A percentile compares a stretch with the other conserved stretches of the same genome.
Conservation (phyloP, 2,888 invertebrate genomes). For the Hirtodrosophila alboralis region DNA sequence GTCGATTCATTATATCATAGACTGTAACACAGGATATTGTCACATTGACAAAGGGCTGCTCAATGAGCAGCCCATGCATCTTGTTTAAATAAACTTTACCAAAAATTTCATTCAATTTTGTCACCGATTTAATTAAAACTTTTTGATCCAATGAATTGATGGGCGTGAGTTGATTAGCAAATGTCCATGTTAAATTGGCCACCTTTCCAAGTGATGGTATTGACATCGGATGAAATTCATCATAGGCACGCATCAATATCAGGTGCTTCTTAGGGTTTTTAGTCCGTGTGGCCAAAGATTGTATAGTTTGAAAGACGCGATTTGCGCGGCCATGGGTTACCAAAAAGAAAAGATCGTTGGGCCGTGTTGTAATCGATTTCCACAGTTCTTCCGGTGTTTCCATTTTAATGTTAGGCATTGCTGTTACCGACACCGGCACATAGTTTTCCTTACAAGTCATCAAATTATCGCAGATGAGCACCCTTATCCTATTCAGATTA, state of each 20-base stretch:
- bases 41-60: constrained; percentile 22
- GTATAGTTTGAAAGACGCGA: constrained; percentile 5
- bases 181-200: constrained; percentile 44
- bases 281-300: constrained; percentile 21
- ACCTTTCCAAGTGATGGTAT: constrained; percentile 20
- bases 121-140: constrained; percentile 9
- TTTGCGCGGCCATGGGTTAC: fast-evolving
- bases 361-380: constrained; percentile 4
- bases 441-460: constrained; percentile 3
- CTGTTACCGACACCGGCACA: constrained; percentile 31
- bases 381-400: background rate
- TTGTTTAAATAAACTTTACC: background rate
- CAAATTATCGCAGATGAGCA: constrained; percentile 37
- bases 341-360: background rate
- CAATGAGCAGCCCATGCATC: background rate
- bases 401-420: constrained; percentile 11
- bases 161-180: constrained; percentile 31
- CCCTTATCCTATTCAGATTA: background rate
- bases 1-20: constrained; percentile 11
- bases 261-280: fast-evolving
- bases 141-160: background rate
- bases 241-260: constrained; percentile 5
- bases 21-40: constrained; percentile 35
- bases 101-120: constrained; percentile 37
- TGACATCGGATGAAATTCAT: background rate